A percentile compares a stretch with the other conserved stretches of the same genome.
Evolutionary conservation across 1,140 invertebrate genomes (phyloP).

Genomic region (Megathymus violae): DNA sequence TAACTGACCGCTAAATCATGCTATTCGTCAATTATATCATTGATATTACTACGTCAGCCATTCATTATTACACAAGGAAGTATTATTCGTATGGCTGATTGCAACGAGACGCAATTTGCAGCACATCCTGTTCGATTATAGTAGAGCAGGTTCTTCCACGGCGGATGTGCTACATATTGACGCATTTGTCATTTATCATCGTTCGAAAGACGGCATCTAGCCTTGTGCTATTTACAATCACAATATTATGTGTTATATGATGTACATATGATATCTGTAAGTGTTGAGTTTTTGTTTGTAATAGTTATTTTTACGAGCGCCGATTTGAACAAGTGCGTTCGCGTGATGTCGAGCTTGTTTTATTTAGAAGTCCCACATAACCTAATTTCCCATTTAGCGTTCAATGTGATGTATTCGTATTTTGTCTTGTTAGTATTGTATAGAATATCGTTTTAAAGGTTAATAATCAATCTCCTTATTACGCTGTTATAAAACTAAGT

Average conservation of each 20-base stretch:
- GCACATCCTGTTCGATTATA: conserved; percentile 27
- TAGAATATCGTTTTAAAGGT: too few relatives aligned
- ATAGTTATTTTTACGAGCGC: too few relatives aligned
- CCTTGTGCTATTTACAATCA: conserved; percentile 21
- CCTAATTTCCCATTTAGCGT: too few relatives aligned
- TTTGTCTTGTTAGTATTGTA: too few relatives aligned
- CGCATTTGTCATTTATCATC: conserved; percentile 20
- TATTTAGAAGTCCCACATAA: too few relatives aligned
- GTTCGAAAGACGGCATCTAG: conserved; percentile 13
- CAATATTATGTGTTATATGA: conserved; percentile 4
- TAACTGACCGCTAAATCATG: too few relatives aligned
- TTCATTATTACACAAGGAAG: conserved; percentile 23
- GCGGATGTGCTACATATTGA: conserved; percentile 25
- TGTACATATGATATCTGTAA: neutral
- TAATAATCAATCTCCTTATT: too few relatives aligned
- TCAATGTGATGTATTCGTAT: too few relatives aligned
- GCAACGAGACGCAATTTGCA: conserved; percentile 18
- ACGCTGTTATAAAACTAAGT: too few relatives aligned
- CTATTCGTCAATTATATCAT: conserved; percentile 14
- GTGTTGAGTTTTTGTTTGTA: too few relatives aligned
- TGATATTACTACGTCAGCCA: neutral
- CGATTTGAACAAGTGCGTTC: too few relatives aligned
- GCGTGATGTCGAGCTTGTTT: too few relatives aligned
- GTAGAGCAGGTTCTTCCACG: conserved; percentile 11
- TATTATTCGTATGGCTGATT: conserved; percentile 16